Evolutionary conservation across 2,797 vertebrate species (phyloP).

Genomic region (Mycteria americana): DNA sequence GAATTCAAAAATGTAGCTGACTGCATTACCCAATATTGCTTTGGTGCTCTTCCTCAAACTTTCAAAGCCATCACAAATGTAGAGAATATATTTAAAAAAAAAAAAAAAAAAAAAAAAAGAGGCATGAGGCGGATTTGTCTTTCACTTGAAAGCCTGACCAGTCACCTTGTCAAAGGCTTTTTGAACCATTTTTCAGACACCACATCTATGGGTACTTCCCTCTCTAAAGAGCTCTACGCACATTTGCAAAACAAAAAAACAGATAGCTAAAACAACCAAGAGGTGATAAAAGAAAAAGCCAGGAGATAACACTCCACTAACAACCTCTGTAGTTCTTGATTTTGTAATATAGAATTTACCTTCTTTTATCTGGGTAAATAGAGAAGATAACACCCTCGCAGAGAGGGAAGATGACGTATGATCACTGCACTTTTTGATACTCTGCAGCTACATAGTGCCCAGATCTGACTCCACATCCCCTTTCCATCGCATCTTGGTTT

Average conservation of each 20-base stretch:
- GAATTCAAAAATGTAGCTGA: not conserved
- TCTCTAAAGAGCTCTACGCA: not conserved
- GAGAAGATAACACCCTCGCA: not conserved
- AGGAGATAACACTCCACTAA: conserved; percentile 7
- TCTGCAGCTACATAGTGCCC: not conserved
- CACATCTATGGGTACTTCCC: not conserved
- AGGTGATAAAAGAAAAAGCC: not conserved
- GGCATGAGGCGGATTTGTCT: not conserved
- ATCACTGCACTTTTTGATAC: not conserved
- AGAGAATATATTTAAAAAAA: not conserved
- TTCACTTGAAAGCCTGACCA: conserved; percentile 19
- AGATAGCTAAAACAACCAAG: conserved; percentile 31
- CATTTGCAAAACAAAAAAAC: conserved; percentile 16
- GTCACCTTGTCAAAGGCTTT: conserved; percentile 15
- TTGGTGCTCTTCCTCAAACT: not conserved
- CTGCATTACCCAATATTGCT: fast-evolving
- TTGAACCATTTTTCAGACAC: not conserved
- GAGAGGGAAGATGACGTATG: not conserved
- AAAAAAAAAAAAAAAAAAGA: not conserved
- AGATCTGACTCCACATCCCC: not conserved
- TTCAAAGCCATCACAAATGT: not conserved
- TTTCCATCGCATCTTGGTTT: not conserved
- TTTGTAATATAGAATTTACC: conserved; percentile 44
- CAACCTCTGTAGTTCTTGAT: conserved; percentile 19
- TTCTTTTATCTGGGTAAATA: conserved; percentile 35